These are phyloP conservation scores for Boleophthalmus pectinirostris DNA, from an alignment of 2,113 vertebrate species.

Conservation along the genomic window DNA sequence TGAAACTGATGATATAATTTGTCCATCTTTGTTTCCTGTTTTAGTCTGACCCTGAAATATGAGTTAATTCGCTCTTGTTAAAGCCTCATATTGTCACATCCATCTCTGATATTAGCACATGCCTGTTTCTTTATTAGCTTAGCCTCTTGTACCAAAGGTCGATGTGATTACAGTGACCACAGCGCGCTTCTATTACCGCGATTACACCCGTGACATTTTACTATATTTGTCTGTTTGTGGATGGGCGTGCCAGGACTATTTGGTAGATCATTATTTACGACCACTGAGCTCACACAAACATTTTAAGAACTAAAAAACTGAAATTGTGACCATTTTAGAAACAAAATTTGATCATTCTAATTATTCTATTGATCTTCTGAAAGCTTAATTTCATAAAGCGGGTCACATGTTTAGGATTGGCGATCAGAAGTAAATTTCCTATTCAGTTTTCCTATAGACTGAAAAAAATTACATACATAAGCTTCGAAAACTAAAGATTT, in stretches of 20 bases:
- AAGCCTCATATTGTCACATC: slow-evolving; percentile 4
- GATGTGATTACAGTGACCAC: slow-evolving; percentile 63
- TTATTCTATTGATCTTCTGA: neutral
- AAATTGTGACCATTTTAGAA: too few species aligned
- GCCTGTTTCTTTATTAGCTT: slow-evolving; percentile 41
- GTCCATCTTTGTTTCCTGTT: neutral
- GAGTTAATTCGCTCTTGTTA: slow-evolving; percentile 8
- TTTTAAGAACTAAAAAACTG: too few species aligned
- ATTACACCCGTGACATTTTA: slow-evolving; percentile 63
- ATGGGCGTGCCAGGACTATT: neutral
- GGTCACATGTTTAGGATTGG: neutral
- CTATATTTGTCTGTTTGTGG: slow-evolving; percentile 8
- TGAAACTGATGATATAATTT: neutral
- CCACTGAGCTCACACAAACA: too few species aligned
- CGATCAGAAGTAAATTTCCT: too few species aligned
- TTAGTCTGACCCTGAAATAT: neutral
- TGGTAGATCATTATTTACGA: neutral
- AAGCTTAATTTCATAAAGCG: neutral
- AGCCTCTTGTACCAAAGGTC: slow-evolving; percentile 52
- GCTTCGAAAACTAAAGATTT: too few species aligned
- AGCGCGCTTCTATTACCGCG: slow-evolving; percentile 40
- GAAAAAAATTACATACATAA: too few species aligned
- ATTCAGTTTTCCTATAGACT: too few species aligned
- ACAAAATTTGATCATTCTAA: too few species aligned
- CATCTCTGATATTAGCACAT: slow-evolving; percentile 28